Evolutionary conservation across 2,113 vertebrate genomes (phyloP), one percentile per base, ranked within the genome.

Genomic region (Pyxicephalus adspersus): DNA sequence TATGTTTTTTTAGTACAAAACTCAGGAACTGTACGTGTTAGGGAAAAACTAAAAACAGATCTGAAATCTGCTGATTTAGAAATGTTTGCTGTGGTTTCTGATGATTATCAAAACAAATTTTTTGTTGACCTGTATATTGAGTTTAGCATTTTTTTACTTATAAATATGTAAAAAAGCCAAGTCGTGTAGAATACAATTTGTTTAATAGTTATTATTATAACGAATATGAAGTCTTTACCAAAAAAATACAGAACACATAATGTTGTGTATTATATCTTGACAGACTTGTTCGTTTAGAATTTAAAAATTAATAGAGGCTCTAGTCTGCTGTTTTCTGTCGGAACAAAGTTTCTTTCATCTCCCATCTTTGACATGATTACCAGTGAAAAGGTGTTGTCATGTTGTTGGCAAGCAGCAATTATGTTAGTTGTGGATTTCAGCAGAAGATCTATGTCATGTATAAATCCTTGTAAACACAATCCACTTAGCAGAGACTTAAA

Each of bases 381-480:
- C 45, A 25, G 55, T 38, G 28, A 51, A 76, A 61, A 64, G 38
- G 60, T 64, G 58, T 76, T 75, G 55, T 64, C 74, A 76, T 63
- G 34, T 64, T 64, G 15, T 65, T 72, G 73, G 38, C 65, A 83
- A 77, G 58, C 31, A 66, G 77, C 51, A 57, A 23, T 85, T 80
- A 76, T 18, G n/a, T 34, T 68, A 74, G 45, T 51, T 85, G 57
- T 72, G 64, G 83, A 77, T 80, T 22, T 78, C 83, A 29, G 13
- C 80, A 52, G 82, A 81, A 83, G 60, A 58, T 65, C 28, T 45
- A 23, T 61, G 65, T 58, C 34, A 58, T 51, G 20, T 51, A 38
- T 78, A 77, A 64, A 81, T 78, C 3, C 9, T 52, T 77, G 45
- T 77, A 19, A 54, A 45, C 15, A 28, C 60, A 55, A 38, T 25